A percentile compares a stretch with the other conserved stretches of the same genome.
Evolutionary conservation across 2,113 vertebrate species (phyloP).

Genomic region (Myanophis thanlyinensis): DNA sequence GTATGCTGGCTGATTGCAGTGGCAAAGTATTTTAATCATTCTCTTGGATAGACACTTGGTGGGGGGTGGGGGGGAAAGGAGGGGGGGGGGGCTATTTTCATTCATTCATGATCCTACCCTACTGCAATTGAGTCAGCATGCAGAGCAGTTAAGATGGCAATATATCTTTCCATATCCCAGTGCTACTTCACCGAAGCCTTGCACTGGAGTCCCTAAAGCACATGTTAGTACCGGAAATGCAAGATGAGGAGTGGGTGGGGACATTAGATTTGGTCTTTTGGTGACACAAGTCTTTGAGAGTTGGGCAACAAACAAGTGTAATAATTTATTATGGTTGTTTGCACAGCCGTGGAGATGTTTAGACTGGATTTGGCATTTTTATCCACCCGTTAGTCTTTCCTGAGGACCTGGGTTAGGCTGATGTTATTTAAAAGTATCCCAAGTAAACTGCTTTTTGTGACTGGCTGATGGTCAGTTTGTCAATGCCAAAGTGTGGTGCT

Average conservation of each 20-base stretch:
- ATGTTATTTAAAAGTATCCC: not conserved
- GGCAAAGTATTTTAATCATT: not conserved
- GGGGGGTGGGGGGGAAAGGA: not conserved
- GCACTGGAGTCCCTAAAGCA: not conserved
- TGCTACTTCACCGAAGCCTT: not conserved
- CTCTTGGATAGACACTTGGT: not conserved
- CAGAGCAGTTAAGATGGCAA: not conserved
- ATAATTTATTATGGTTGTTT: not conserved
- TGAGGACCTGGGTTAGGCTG: not conserved
- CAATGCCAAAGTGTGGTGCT: not conserved
- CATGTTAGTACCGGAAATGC: not conserved
- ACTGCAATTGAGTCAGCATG: not conserved
- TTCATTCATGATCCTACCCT: not conserved
- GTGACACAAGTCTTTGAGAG: not conserved
- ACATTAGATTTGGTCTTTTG: not conserved
- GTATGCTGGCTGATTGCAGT: not conserved
- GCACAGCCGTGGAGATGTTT: not conserved
- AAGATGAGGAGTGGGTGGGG: not conserved
- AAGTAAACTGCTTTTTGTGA: not conserved
- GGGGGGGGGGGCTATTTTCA: not conserved
- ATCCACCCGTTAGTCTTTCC: not conserved
- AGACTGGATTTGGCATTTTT: not conserved
- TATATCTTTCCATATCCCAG: not conserved
- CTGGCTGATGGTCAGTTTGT: not conserved
- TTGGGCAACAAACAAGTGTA: not conserved